Evolutionary conservation across 1,140 invertebrate genomes (phyloP), one percentile per base, ranked within the genome.

Genomic region (Meloidogyne exigua): DNA sequence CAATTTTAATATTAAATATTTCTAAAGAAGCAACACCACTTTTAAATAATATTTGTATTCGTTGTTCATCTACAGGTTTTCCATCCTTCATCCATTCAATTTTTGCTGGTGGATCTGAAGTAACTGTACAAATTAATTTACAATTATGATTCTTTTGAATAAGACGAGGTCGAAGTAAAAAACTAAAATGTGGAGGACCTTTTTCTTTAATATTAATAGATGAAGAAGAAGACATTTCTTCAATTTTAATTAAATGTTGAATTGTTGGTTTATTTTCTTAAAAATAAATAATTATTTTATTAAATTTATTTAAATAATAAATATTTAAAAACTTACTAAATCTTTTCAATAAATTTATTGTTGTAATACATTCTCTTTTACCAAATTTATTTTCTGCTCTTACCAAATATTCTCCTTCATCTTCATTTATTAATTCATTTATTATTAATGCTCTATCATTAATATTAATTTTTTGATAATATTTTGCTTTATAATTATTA

Each of bases 381-480:
- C 96, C 96, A 88, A 96, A 99, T 87, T 94, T 93, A 90, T 99
- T 99, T 88, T 98, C 95, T 3, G 96, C 96, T 63, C 93, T 90
- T 81, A 99, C 96, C 72, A 95, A 92, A 87, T 98, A 98, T 88
- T 98, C 95, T 83, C 96, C 96, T 86, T 95, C 91, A 88, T 99
- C 96, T 80, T 94, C 93, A 74, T 95, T 88, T 88, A 95, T 97
- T 11, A 93, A 92, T 82, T 96, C 91, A 88, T 97, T 98, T 78
- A 99, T 97, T 65, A 96, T 92, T 87, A 99, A 95, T 83, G 95
- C 95, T 87, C 95, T 99, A 87, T 98, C 95, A 80, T 96, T 94
- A 49, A 93, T 94, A 39, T 92, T 90, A 87, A 98, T 99, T 80
- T 95, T 92, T 89, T 98, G 98, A 95, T 99, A 98, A 89, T 95